phyloP scores from a whole-genome alignment of 2,797 vertebrate genomes.

The Emydoidea blandingii region DNA sequence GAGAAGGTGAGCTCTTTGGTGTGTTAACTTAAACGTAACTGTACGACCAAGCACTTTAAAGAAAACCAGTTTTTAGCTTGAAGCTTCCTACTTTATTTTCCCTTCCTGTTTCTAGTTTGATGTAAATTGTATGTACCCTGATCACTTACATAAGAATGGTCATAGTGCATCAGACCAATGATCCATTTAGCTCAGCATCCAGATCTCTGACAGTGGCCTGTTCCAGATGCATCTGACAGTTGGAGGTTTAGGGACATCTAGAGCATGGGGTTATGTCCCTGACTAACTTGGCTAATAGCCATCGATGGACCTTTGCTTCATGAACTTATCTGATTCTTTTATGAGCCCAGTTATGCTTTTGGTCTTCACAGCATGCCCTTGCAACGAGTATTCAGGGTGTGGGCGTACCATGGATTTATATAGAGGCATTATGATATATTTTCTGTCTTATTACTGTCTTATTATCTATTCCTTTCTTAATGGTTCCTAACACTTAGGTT shows the following conservation, averaged over 20 bases:
- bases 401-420: not conserved
- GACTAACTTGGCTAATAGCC: not conserved
- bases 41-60: accelerated
- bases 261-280: not conserved
- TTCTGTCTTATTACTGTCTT: too few relatives aligned
- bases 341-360: not conserved
- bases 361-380: not conserved
- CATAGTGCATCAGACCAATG: not conserved
- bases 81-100: not conserved
- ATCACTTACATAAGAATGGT: not conserved
- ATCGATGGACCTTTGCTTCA: not conserved
- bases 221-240: not conserved
- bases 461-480: not conserved
- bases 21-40: not conserved
- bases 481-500: too few relatives aligned
- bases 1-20: not conserved
- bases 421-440: not conserved
- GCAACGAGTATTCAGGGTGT: not conserved
- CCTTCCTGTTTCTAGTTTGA: accelerated
- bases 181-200: not conserved
- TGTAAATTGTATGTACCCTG: not conserved
- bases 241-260: not conserved
- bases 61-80: not conserved
- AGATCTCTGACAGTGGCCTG: not conserved
- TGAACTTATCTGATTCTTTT: not conserved